Conservation (phyloP, 2,888 invertebrate genomes). For the Amblyjoppa fuscipennis region DNA sequence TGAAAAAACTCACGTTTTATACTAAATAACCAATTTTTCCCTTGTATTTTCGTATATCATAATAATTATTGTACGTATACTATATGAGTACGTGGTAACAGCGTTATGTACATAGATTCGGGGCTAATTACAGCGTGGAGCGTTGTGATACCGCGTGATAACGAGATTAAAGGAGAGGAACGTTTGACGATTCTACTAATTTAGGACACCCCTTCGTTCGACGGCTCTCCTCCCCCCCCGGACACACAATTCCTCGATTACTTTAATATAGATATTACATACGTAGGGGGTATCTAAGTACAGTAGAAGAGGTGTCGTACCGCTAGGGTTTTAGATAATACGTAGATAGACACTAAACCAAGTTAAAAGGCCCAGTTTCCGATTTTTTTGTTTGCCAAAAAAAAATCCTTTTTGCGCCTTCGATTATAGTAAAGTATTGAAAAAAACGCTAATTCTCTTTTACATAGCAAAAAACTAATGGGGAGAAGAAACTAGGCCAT, state of each 20-base stretch:
- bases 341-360: neutral
- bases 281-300: neutral
- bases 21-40: conserved; percentile 83
- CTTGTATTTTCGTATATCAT: conserved; percentile 77
- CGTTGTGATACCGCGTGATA: conserved; percentile 49
- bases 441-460: neutral
- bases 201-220: conserved; percentile 1
- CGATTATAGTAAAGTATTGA: neutral
- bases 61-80: conserved; percentile 66
- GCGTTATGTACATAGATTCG: conserved; percentile 63
- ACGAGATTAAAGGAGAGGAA: conserved; percentile 30
- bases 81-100: conserved; percentile 64
- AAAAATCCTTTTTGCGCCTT: neutral
- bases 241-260: conserved; percentile 52
- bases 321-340: conserved; percentile 3
- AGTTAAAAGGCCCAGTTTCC: conserved; percentile 30
- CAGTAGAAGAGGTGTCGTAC: conserved; percentile 4
- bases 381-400: neutral
- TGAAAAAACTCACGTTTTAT: conserved; percentile 71
- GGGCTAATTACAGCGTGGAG: conserved; percentile 60
- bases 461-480: neutral
- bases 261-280: conserved; percentile 23
- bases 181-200: neutral
- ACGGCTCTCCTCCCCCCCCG: neutral
- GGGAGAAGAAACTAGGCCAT: neutral